Evolutionary conservation across 2,113 vertebrate species (phyloP).

Genomic region (Actenoides hombroni): DNA sequence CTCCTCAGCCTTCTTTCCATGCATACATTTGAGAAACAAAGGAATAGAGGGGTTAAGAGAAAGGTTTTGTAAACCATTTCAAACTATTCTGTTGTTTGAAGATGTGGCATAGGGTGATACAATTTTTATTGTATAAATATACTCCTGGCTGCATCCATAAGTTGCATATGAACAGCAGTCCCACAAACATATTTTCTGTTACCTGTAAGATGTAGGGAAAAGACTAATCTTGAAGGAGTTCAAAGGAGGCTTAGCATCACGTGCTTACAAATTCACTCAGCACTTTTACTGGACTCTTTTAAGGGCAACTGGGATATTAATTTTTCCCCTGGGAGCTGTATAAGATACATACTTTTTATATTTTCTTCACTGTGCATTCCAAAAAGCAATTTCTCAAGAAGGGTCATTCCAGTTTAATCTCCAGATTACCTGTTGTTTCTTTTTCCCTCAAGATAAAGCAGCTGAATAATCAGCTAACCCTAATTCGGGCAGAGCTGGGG

Average conservation of each 20-base stretch:
- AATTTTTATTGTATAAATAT: neutral
- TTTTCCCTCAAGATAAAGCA: neutral
- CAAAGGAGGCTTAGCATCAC: neutral
- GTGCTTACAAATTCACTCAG: neutral
- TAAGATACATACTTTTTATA: neutral
- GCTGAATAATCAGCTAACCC: constrained; percentile 3
- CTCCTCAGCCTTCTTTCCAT: neutral
- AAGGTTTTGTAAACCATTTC: neutral
- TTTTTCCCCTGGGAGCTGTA: neutral
- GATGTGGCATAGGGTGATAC: neutral
- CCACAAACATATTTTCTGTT: neutral
- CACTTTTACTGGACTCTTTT: neutral
- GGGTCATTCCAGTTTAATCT: constrained; percentile 36
- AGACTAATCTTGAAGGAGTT: neutral
- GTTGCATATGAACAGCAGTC: neutral
- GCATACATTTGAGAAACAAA: neutral
- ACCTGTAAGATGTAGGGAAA: neutral
- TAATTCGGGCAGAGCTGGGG: neutral
- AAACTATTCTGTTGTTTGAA: neutral
- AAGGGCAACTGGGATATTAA: neutral
- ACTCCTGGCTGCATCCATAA: neutral
- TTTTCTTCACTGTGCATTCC: neutral
- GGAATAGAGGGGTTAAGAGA: neutral
- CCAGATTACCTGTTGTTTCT: constrained; percentile 35
- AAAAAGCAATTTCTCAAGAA: constrained; percentile 42